Conservation (phyloP, 2,113 vertebrate species). For the Paramisgurnus dabryanus region DNA sequence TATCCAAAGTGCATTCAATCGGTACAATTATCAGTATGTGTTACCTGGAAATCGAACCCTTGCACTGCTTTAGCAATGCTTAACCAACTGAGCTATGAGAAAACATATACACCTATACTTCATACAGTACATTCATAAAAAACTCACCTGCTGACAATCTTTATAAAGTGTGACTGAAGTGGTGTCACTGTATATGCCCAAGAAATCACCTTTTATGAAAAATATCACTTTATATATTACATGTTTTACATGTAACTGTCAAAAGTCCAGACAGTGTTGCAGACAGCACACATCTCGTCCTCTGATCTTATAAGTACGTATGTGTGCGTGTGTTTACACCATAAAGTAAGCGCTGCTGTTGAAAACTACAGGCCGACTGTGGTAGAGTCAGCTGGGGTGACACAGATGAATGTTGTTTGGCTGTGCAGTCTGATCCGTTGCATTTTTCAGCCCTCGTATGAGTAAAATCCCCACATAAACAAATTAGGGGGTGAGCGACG, state of each 20-base stretch:
- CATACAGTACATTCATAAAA: no score
- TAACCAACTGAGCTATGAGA: no score
- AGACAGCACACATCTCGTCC: not conserved
- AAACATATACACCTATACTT: no score
- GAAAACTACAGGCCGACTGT: conserved; percentile 25
- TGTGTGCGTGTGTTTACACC: conserved; percentile 4
- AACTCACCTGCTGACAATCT: no score
- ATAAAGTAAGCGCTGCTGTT: conserved; percentile 19
- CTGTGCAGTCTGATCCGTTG: conserved; percentile 20
- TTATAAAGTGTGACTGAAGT: no score
- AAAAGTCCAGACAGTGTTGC: not conserved
- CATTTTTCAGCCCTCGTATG: conserved; percentile 46
- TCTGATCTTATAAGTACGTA: conserved; percentile 17
- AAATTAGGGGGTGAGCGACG: conserved; percentile 49
- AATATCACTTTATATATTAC: not conserved
- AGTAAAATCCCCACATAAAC: conserved; percentile 56
- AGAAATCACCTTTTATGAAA: not conserved
- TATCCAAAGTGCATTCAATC: no score
- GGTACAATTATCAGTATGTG: no score
- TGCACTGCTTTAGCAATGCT: no score
- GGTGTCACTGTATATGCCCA: not conserved
- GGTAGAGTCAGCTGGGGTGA: conserved; percentile 46
- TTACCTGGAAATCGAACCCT: no score
- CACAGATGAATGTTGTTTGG: conserved; percentile 36
- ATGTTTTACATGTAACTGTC: not conserved